A percentile compares a stretch with the other conserved stretches of the same genome.
Conservation (phyloP, 1,140 invertebrate species). For the Drosophila jambulina region DNA sequence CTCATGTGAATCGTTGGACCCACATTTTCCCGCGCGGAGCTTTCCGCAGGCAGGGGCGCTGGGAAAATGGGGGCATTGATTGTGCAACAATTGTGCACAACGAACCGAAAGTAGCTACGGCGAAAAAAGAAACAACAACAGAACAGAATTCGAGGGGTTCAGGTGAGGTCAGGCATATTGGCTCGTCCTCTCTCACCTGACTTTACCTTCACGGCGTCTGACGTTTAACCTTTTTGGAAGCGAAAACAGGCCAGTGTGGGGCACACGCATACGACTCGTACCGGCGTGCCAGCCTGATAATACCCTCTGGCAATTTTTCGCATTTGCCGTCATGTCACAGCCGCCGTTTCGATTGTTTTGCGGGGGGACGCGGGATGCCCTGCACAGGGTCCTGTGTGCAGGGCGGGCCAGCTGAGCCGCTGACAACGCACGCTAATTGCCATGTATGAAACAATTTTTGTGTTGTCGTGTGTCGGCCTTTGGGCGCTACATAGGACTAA, state of each 20-base stretch:
- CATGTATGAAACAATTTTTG: slow-evolving; percentile 64
- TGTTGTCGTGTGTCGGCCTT: slow-evolving; percentile 40
- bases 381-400: background rate
- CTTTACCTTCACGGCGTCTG: slow-evolving; percentile 47
- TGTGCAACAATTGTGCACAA: slow-evolving; percentile 69
- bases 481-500: slow-evolving; percentile 51
- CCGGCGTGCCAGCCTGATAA: slow-evolving; percentile 34
- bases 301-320: slow-evolving; percentile 69
- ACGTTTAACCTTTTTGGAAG: slow-evolving; percentile 51
- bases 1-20: background rate
- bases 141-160: slow-evolving; percentile 18
- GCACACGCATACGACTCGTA: background rate
- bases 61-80: slow-evolving; percentile 32
- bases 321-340: slow-evolving; percentile 69
- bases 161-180: slow-evolving; percentile 35
- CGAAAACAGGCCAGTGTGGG: background rate
- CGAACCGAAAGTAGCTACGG: slow-evolving; percentile 36
- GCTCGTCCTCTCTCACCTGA: slow-evolving; percentile 39
- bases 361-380: background rate
- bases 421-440: slow-evolving; percentile 69
- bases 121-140: background rate
- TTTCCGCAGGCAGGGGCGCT: background rate
- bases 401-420: slow-evolving; percentile 21
- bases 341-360: slow-evolving; percentile 61
- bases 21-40: slow-evolving; percentile 23